Percentiles rank a stretch among this genome's conserved stretches.
phyloP scores from a whole-genome alignment of 2,888 invertebrate genomes.

The Furcula furcula region DNA sequence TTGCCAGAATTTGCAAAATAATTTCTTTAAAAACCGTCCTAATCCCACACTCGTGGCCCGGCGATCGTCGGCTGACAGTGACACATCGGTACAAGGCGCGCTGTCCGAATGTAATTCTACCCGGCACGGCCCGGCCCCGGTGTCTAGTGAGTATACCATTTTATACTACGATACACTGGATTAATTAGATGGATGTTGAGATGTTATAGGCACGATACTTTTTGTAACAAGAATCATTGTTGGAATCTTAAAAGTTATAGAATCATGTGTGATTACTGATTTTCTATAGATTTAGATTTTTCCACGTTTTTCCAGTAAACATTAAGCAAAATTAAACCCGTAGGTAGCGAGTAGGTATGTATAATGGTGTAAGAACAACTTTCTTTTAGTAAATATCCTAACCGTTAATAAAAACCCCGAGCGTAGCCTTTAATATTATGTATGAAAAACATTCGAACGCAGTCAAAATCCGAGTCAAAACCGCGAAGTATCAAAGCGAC shows the following conservation, averaged over 20 bases:
- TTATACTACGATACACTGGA: slow-evolving; percentile 58
- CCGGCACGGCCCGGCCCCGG: slow-evolving; percentile 46
- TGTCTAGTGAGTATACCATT: slow-evolving; percentile 45
- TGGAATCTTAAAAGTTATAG: no score
- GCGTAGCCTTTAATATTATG: slow-evolving; percentile 5
- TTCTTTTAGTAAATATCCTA: no score
- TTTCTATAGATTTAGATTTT: no score
- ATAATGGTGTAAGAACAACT: no score
- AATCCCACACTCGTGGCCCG: slow-evolving; percentile 62
- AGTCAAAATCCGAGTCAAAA: slow-evolving; percentile 74
- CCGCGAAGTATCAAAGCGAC: slow-evolving; percentile 71
- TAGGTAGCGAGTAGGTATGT: no score
- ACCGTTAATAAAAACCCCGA: slow-evolving; percentile 9
- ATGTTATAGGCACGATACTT: no score
- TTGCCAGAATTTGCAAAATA: slow-evolving; percentile 44
- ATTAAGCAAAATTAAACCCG: no score
- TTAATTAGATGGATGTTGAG: slow-evolving; percentile 42
- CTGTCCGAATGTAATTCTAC: slow-evolving; percentile 78
- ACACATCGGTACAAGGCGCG: slow-evolving; percentile 79
- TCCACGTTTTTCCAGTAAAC: no score
- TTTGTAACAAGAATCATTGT: no score
- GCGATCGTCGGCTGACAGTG: slow-evolving; percentile 76
- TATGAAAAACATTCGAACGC: slow-evolving; percentile 57
- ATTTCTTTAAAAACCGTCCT: slow-evolving; percentile 72
- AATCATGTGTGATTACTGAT: no score